phyloP scores from a whole-genome alignment of 2,888 invertebrate genomes.

The Parnassius smintheus region DNA sequence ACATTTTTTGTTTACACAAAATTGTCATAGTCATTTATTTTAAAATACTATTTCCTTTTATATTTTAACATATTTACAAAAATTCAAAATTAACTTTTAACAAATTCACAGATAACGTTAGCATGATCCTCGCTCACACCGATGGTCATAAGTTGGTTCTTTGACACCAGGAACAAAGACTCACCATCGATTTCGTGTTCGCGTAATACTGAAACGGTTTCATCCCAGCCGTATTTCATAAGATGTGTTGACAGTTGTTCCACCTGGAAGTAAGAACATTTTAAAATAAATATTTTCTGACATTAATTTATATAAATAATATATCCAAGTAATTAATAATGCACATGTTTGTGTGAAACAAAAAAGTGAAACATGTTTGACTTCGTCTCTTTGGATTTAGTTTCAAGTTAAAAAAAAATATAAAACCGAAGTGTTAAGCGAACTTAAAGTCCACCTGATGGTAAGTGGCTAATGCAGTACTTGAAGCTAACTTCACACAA shows the following conservation, averaged over 20 bases:
- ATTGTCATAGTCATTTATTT: background rate
- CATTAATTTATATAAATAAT: too few species aligned
- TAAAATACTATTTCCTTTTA: background rate
- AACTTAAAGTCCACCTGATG: too few species aligned
- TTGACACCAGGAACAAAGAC: slow-evolving; percentile 60
- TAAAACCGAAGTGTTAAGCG: too few species aligned
- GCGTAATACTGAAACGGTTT: slow-evolving; percentile 54
- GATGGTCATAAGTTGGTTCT: slow-evolving; percentile 56
- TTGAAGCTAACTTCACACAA: too few species aligned
- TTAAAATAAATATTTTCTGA: too few species aligned
- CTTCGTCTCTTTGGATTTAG: too few species aligned
- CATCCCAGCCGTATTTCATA: slow-evolving; percentile 53
- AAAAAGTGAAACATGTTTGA: too few species aligned
- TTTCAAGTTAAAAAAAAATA: too few species aligned
- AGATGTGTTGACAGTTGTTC: slow-evolving; percentile 53
- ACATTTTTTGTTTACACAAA: too few species aligned
- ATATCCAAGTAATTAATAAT: too few species aligned
- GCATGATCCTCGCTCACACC: slow-evolving; percentile 64
- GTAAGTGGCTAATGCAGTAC: too few species aligned
- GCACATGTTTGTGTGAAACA: too few species aligned
- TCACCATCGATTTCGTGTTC: slow-evolving; percentile 75
- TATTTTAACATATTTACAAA: background rate
- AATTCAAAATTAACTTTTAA: slow-evolving; percentile 42
- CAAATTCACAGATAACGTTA: slow-evolving; percentile 54
- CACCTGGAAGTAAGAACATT: slow-evolving; percentile 40